Evolutionary conservation across 2,797 vertebrate species (phyloP).

Genomic region (Dipus sagitta): DNA sequence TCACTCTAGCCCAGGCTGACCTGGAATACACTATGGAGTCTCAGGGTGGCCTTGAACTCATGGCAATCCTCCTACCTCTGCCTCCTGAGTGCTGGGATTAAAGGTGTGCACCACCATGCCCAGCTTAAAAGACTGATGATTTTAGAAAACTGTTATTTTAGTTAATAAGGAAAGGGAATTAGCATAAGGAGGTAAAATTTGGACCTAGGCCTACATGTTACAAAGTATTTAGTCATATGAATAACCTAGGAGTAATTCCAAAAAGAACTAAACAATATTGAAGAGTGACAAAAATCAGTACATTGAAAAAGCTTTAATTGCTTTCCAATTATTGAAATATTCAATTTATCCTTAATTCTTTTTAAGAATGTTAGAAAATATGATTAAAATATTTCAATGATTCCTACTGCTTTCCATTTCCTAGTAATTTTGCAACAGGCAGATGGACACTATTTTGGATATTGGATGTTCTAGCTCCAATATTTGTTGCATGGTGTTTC

Average conservation of each 20-base stretch:
- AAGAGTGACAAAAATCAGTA: neutral
- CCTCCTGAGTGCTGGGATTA: too few relatives aligned
- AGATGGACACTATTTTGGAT: neutral
- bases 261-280: neutral
- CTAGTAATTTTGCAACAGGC: neutral
- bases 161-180: neutral
- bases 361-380: neutral
- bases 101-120: too few relatives aligned
- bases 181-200: neutral
- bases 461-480: neutral
- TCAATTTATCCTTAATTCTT: neutral
- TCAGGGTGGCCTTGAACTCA: too few relatives aligned
- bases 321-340: conserved; percentile 4
- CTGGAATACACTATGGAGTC: too few relatives aligned
- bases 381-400: neutral
- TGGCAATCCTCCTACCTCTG: too few relatives aligned
- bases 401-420: neutral
- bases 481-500: too few relatives aligned
- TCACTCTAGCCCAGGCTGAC: too few relatives aligned
- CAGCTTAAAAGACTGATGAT: neutral
- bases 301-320: neutral
- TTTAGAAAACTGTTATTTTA: neutral
- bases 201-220: neutral
- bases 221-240: neutral
- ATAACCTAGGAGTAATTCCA: neutral